A percentile compares a stretch with the other conserved stretches of the same genome.
phyloP scores from a whole-genome alignment of 1,140 invertebrate species.

The Drosophila nigrodunni region DNA sequence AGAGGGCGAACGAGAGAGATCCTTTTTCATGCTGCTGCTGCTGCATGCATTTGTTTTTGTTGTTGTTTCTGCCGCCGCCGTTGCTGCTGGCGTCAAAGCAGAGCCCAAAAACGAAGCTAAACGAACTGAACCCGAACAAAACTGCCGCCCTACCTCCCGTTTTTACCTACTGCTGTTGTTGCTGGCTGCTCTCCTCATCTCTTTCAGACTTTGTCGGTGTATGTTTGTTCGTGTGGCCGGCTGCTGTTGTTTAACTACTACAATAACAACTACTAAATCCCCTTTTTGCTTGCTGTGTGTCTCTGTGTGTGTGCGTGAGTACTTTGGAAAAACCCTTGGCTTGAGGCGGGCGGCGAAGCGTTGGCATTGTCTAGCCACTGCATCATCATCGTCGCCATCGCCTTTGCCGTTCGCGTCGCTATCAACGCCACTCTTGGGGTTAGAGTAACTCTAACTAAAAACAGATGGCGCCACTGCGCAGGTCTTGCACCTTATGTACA shows the following conservation, averaged over 20 bases:
- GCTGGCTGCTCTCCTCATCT: conserved; percentile 7
- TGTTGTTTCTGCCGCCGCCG: conserved; percentile 12
- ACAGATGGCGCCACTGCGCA: conserved; percentile 67
- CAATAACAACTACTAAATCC: conserved; percentile 57
- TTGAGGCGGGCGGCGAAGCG: conserved; percentile 21
- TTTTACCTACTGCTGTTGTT: conserved; percentile 59
- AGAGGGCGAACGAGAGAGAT: conserved; percentile 68
- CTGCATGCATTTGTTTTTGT: conserved; percentile 46
- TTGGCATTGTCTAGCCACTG: conserved; percentile 56
- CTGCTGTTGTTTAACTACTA: conserved; percentile 40
- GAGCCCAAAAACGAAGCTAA: conserved; percentile 17
- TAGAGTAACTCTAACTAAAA: conserved; percentile 42
- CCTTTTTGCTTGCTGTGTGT: conserved; percentile 43
- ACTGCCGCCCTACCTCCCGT: conserved; percentile 46
- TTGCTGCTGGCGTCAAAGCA: conserved; percentile 8
- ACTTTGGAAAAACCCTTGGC: conserved; percentile 68
- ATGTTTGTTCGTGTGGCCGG: conserved; percentile 5
- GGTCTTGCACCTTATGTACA: conserved; percentile 64
- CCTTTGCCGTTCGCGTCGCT: conserved; percentile 15
- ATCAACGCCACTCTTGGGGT: conserved; percentile 45
- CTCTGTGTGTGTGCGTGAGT: conserved; percentile 29
- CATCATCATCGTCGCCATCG: conserved; percentile 51
- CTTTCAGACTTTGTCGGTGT: conserved; percentile 25
- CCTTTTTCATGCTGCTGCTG: conserved; percentile 60
- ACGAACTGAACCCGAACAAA: neutral